Percentiles rank a stretch among this genome's conserved stretches.
phyloP scores from a whole-genome alignment of 2,113 vertebrate genomes.

The Salvelinus fontinalis region DNA sequence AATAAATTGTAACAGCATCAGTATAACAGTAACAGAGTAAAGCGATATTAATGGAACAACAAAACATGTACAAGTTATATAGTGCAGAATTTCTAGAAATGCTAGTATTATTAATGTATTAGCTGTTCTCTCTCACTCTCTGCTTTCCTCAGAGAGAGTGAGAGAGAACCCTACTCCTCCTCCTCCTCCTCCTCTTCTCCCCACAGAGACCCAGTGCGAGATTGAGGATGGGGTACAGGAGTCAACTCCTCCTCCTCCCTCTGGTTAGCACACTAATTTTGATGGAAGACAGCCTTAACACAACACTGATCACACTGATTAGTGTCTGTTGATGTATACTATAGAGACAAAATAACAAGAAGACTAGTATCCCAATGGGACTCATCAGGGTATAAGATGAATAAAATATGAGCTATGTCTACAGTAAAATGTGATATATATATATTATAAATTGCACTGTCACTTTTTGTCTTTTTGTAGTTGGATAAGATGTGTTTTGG shows the following conservation, averaged over 20 bases:
- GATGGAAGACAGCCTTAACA: constrained; percentile 63
- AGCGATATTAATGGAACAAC: too few species aligned
- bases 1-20: too few species aligned
- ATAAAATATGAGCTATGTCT: constrained; percentile 14
- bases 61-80: too few species aligned
- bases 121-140: too few species aligned
- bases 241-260: constrained; percentile 30
- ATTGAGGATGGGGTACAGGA: constrained; percentile 45
- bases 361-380: constrained; percentile 44
- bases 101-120: too few species aligned
- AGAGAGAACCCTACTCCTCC: constrained; percentile 42
- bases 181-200: constrained; percentile 49
- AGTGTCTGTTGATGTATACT: constrained; percentile 15
- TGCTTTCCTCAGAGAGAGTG: too few species aligned
- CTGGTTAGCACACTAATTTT: constrained; percentile 62
- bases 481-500: too few species aligned
- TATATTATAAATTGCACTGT: not conserved
- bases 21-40: too few species aligned
- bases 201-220: constrained; percentile 56
- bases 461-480: too few species aligned
- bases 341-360: constrained; percentile 34
- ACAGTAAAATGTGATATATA: too few species aligned
- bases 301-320: constrained; percentile 58
- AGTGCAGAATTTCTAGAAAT: not conserved
- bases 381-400: constrained; percentile 37